phyloP scores from a whole-genome alignment of 1,140 invertebrate species.

The Drosophila arizonae region DNA sequence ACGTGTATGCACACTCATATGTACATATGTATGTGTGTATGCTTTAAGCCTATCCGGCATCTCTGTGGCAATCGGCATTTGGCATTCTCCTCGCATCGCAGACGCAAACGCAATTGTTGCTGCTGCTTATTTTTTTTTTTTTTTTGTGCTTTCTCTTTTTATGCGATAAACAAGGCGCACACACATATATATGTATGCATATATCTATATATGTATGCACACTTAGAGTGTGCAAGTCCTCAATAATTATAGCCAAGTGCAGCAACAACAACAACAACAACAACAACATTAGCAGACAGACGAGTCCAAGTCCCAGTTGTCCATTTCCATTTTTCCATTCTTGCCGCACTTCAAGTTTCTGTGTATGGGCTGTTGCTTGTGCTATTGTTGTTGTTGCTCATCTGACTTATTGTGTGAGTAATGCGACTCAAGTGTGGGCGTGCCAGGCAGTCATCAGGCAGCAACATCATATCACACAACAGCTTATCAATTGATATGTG shows the following conservation, averaged over 20 bases:
- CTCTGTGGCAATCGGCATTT: constrained; percentile 28
- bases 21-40: neutral
- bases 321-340: constrained; percentile 27
- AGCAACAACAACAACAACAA: constrained; percentile 11
- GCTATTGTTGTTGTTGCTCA: constrained; percentile 4
- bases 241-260: constrained; percentile 53
- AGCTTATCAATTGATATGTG: constrained; percentile 35
- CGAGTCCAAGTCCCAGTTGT: constrained; percentile 21
- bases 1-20: neutral
- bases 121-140: constrained; percentile 1
- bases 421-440: constrained; percentile 52
- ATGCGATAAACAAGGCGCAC: constrained; percentile 31
- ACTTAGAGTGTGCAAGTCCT: constrained; percentile 33
- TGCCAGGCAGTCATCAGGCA: constrained; percentile 31
- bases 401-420: constrained; percentile 34
- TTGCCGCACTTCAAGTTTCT: constrained; percentile 35
- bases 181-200: neutral
- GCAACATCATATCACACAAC: constrained; percentile 32
- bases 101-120: constrained; percentile 32
- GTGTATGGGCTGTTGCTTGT: constrained; percentile 8
- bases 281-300: constrained; percentile 15
- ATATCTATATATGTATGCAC: neutral
- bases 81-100: constrained; percentile 34
- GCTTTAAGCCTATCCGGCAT: constrained; percentile 28
- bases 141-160: constrained; percentile 49